Percentiles rank a stretch among this genome's conserved stretches.
phyloP scores from a whole-genome alignment of 2,797 vertebrate species.

The Pangasius djambal region DNA sequence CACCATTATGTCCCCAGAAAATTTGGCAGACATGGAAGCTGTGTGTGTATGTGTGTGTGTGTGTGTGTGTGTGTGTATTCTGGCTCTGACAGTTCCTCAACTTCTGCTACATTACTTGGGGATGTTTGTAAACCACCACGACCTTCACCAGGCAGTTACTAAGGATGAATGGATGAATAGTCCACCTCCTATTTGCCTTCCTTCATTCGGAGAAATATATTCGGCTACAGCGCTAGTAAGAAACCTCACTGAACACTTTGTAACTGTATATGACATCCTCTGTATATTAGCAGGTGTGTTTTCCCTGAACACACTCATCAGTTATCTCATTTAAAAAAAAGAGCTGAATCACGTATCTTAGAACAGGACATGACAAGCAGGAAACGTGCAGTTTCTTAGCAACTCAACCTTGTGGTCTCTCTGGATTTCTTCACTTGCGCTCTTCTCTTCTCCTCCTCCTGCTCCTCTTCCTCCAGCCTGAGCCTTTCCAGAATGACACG shows the following conservation, averaged over 20 bases:
- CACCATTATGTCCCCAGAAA: not conserved
- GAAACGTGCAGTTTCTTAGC: not conserved
- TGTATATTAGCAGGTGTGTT: not conserved
- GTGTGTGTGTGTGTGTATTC: not conserved
- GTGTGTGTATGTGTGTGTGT: not conserved
- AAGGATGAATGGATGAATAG: not conserved
- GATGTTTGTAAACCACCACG: not conserved
- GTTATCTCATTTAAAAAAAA: no score
- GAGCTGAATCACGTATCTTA: not conserved
- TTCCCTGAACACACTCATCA: not conserved
- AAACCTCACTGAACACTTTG: not conserved
- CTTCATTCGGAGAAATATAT: not conserved
- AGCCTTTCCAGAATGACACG: constrained; percentile 73
- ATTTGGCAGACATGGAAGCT: not conserved
- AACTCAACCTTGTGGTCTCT: constrained; percentile 72
- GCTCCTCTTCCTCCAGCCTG: constrained; percentile 77
- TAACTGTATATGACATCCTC: not conserved
- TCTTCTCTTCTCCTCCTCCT: constrained; percentile 43
- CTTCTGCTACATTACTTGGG: not conserved
- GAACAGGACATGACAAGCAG: not conserved
- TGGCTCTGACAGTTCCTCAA: not conserved
- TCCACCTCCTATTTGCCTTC: not conserved
- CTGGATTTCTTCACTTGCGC: constrained; percentile 70
- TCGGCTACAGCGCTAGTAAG: not conserved
- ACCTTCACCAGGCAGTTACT: not conserved